Evolutionary conservation across 2,797 vertebrate species (phyloP), one percentile per base, ranked within the genome.

Genomic region (Paguma larvata): DNA sequence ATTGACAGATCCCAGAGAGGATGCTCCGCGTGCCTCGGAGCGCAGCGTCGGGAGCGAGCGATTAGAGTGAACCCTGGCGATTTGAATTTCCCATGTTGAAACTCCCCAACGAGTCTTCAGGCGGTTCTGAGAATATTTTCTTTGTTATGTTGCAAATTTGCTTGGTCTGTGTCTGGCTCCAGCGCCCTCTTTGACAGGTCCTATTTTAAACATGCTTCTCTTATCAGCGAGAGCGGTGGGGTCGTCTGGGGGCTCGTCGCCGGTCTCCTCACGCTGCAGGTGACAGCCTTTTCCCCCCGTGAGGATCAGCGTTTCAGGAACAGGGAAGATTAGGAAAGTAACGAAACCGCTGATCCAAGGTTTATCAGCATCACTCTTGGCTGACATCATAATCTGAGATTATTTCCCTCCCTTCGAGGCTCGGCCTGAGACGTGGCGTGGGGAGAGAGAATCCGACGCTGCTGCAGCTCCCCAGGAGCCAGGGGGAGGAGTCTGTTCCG

Each of bases 301-400:
- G 88, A 85, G 84, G 85, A 96, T 97, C 96, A 85, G 65, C 27
- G 75, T 80, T 75, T 73, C 75, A n/a, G 94, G 80, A 77, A 67
- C 75, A 48, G 83, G 95, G 68, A 85, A 96, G 97, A 92, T 79
- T 83, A 41, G 85, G 96, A 96, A 82, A 97, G 93, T 95, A 95
- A 97, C 98, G 97, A 48, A 73, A 16, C 23, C 46, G 70, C 72
- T 46, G 19, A 67, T 34, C 85, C 5, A 23, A n/a, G 78, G 72
- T 41, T 92, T 32, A 41, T 68, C 41, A 2, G 27, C 27, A 15
- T 91, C 70, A 44, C 53, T 46, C 19, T 48, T 6, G 8, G 8
- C 63, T 86, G 23, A 25, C 56, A 70, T 62, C 75, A 44, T 15
- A 30, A 51, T 78, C 91, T 27, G 80, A 48, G 83, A 68, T 91